A percentile compares a stretch with the other conserved stretches of the same genome.
These are phyloP conservation scores for Psix sp. DNA, from an alignment of 1,140 invertebrate species.

Conservation along the genomic window DNA sequence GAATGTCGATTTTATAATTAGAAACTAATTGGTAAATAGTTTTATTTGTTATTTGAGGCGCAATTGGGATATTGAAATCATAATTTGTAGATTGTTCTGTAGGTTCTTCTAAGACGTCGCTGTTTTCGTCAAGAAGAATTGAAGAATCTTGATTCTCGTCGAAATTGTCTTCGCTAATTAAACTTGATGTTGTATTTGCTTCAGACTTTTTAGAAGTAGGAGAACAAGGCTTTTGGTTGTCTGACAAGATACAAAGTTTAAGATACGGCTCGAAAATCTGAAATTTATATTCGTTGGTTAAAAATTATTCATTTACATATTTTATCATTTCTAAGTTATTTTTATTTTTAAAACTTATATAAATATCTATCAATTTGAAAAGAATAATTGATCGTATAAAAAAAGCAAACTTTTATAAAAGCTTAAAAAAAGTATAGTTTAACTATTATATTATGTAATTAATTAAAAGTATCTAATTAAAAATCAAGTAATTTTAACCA, in stretches of 20 bases:
- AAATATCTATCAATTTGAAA: no score
- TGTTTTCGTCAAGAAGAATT: slow-evolving; percentile 24
- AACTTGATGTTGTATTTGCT: slow-evolving; percentile 32
- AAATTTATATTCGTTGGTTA: slow-evolving; percentile 15
- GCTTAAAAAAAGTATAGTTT: no score
- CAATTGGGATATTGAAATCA: slow-evolving; percentile 1
- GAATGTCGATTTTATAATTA: slow-evolving; percentile 46
- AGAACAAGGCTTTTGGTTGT: slow-evolving; percentile 72
- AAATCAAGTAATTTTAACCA: no score
- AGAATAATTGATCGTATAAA: no score
- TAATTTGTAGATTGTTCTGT: slow-evolving; percentile 3
- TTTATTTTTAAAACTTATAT: background rate
- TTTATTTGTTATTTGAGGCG: slow-evolving; percentile 27
- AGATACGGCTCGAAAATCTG: slow-evolving; percentile 76
- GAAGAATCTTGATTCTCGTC: slow-evolving; percentile 51
- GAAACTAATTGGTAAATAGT: slow-evolving; percentile 34
- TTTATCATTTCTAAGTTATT: slow-evolving; percentile 10
- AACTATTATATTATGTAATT: no score
- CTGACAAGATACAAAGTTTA: slow-evolving; percentile 74
- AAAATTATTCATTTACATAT: background rate
- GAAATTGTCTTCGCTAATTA: slow-evolving; percentile 30
- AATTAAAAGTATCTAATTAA: no score
- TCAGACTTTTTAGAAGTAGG: slow-evolving; percentile 39
- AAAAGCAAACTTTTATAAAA: no score
- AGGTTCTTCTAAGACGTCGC: background rate